These are phyloP conservation scores for Pampus argenteus DNA, from an alignment of 2,797 vertebrate species.

Conservation along the genomic window DNA sequence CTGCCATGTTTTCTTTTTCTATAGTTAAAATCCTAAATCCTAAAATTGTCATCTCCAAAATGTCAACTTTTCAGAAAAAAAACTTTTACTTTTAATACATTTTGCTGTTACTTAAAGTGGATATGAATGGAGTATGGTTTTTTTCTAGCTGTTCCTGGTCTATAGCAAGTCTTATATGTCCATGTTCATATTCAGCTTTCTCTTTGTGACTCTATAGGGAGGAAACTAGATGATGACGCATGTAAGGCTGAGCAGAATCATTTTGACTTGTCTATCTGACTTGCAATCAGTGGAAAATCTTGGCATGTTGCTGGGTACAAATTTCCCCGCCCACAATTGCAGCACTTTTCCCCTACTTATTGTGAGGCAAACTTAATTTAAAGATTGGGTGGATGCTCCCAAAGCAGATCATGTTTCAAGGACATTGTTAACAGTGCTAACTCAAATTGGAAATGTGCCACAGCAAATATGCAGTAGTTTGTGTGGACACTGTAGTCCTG, in stretches of 20 bases:
- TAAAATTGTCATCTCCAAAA: not conserved
- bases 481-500: not conserved
- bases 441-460: not conserved
- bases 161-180: not conserved
- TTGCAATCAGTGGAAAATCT: slow-evolving; percentile 4
- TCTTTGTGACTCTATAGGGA: slow-evolving; percentile 20
- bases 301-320: slow-evolving; percentile 3
- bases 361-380: not conserved
- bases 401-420: not conserved
- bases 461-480: not conserved
- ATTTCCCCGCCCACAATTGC: slow-evolving; percentile 4
- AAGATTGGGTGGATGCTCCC: not conserved
- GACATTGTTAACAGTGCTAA: not conserved
- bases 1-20: too few species aligned
- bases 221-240: slow-evolving; percentile 49
- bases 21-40: too few species aligned
- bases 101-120: not conserved
- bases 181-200: slow-evolving; percentile 9
- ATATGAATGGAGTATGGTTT: not conserved
- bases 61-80: not conserved
- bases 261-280: slow-evolving; percentile 31
- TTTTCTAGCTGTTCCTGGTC: not conserved
- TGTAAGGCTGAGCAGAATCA: not conserved
- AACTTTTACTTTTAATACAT: not conserved
- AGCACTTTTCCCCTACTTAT: not conserved